phyloP scores from a whole-genome alignment of 1,140 invertebrate species.

The Pentalonia nigronervosa region DNA sequence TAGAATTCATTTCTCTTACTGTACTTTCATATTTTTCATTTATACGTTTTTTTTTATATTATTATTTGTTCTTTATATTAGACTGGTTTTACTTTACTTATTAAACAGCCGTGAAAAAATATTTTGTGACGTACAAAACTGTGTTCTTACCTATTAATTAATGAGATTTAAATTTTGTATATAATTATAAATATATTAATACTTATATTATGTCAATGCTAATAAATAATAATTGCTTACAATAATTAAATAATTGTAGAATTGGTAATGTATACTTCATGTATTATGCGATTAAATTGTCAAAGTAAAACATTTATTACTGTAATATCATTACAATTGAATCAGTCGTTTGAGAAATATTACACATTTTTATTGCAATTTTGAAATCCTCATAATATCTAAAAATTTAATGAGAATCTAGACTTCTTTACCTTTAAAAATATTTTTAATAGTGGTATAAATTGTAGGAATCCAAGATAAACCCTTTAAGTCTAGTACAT shows the following conservation, averaged over 20 bases:
- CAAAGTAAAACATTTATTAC: neutral
- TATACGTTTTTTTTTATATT: neutral
- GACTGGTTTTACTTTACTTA: neutral
- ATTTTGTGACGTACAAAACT: neutral
- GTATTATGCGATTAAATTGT: neutral
- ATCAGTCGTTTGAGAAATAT: too few relatives aligned
- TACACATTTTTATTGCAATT: too few relatives aligned
- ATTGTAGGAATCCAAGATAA: too few relatives aligned
- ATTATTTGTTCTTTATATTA: neutral
- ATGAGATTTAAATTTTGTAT: neutral
- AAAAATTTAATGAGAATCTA: too few relatives aligned
- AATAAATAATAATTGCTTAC: neutral
- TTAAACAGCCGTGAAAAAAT: neutral
- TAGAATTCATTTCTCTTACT: neutral
- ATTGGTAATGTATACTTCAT: neutral
- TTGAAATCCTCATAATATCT: too few relatives aligned
- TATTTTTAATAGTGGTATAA: too few relatives aligned
- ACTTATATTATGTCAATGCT: neutral
- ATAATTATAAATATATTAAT: neutral
- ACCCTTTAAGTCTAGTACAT: too few relatives aligned
- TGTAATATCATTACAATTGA: neutral
- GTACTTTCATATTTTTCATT: neutral
- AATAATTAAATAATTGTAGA: neutral
- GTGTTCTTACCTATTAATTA: neutral
- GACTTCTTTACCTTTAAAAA: too few relatives aligned